Evolutionary conservation across 2,888 invertebrate species (phyloP), one percentile per base, ranked within the genome.

Genomic region (Microdon myrmicae): DNA sequence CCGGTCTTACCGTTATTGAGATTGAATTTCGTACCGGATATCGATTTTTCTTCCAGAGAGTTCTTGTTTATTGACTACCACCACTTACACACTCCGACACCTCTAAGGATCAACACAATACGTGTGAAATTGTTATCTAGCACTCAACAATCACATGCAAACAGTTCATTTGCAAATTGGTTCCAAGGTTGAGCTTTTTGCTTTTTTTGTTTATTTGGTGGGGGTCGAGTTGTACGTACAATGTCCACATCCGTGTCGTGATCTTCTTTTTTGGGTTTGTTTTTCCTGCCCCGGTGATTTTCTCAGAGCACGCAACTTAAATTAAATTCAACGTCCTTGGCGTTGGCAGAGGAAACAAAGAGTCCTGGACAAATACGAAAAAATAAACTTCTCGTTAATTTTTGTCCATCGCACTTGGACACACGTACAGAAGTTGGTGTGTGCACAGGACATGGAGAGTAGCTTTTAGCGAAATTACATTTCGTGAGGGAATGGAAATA

Each of bases 391-490:
- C 35, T 23, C 22, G 55, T 55, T 55, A 39, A 55, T 55, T 55
- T 55, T 47, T 55, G 55, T 41, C 55, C 55, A 47, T 41, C 20
- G 23, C 45, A 38, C 53, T 29, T 22, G 28, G 3, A 23, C 17
- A 29, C 35, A 16, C 37, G 7, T 35, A 38, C 19, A 22, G n/a
- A 41, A 2, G 16, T n/a, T n/a, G n/a, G n/a, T n/a, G 35, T 12
- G 31, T 25, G 34, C 34, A 41, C 3, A 29, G 10, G 10, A 31
- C 29, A 31, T 20, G 45, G 41, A 34, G 16, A 59, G 44, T 45
- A 59, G 48, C 60, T 54, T 54, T 60, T 55, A 60, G 48, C 43
- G 48, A 60, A 60, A 60, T 60, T 60, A 60, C 54, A 54, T 60
- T 54, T 39, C n/a, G n/a, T n/a, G 45, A 35, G 47, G 53, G 45